These are phyloP conservation scores for Tachyglossus aculeatus DNA, from an alignment of 2,797 vertebrate genomes.

Conservation along the genomic window DNA sequence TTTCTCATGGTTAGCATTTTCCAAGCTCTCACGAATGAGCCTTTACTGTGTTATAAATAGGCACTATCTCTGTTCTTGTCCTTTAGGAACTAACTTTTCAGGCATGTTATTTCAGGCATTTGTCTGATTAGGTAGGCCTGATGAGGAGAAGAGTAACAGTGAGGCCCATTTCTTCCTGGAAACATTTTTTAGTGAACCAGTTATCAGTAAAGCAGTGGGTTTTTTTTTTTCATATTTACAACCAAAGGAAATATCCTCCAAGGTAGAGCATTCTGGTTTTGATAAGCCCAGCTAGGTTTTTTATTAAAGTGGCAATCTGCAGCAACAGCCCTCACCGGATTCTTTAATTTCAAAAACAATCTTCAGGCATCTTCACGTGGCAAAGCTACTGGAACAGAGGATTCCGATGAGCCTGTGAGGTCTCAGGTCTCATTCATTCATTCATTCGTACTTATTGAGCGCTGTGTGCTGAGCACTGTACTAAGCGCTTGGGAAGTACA, in stretches of 20 bases:
- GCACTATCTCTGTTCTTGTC: slow-evolving; percentile 46
- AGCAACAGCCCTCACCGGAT: slow-evolving; percentile 31
- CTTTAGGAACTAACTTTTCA: slow-evolving; percentile 45
- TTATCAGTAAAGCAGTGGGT: neutral
- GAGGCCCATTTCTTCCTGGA: slow-evolving; percentile 9
- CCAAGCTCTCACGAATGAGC: slow-evolving; percentile 39
- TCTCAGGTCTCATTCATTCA: slow-evolving; percentile 14
- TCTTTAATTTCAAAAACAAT: slow-evolving; percentile 16
- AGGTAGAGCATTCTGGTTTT: neutral
- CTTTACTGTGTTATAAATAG: slow-evolving; percentile 59
- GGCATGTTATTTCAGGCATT: slow-evolving; percentile 50
- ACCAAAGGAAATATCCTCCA: slow-evolving; percentile 1
- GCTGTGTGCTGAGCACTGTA: too few species aligned
- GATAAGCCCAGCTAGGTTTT: slow-evolving; percentile 1
- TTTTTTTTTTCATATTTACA: neutral
- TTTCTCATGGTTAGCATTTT: neutral
- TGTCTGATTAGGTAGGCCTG: slow-evolving; percentile 57
- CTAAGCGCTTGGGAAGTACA: too few species aligned
- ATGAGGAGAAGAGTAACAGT: slow-evolving; percentile 25
- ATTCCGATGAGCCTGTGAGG: slow-evolving; percentile 16
- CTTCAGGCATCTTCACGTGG: slow-evolving; percentile 24
- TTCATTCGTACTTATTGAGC: too few species aligned
- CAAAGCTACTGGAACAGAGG: slow-evolving; percentile 2
- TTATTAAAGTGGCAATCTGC: slow-evolving; percentile 4
- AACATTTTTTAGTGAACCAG: neutral